A percentile compares a stretch with the other conserved stretches of the same genome.
phyloP scores from a whole-genome alignment of 2,797 vertebrate genomes.

The Sphenopsis melanotis region DNA sequence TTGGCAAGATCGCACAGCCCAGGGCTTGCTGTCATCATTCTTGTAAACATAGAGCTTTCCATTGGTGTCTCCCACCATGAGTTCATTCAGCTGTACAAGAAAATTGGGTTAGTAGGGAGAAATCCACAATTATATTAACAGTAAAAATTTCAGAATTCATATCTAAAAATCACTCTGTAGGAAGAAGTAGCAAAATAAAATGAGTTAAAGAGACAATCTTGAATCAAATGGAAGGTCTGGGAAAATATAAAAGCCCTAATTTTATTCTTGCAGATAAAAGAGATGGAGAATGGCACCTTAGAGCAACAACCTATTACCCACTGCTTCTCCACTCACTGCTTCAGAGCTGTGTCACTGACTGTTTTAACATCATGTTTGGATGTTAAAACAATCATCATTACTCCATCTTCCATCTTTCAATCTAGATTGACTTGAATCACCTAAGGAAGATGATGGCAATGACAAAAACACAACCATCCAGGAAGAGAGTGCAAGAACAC shows the following conservation, averaged over 20 bases:
- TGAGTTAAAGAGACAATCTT: background rate
- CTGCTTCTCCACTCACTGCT: background rate
- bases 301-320: background rate
- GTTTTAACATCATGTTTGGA: background rate
- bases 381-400: background rate
- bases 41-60: constrained; percentile 93
- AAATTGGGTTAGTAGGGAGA: background rate
- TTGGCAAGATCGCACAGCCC: constrained; percentile 85
- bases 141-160: background rate
- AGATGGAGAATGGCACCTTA: background rate
- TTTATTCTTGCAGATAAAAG: background rate
- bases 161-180: background rate
- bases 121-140: background rate
- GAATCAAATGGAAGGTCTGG: background rate
- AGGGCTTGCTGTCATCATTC: constrained; percentile 90
- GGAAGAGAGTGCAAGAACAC: background rate
- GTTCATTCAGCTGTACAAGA: constrained; percentile 86
- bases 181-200: background rate
- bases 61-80: constrained; percentile 92
- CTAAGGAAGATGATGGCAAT: background rate
- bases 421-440: background rate
- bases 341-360: background rate
- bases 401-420: background rate
- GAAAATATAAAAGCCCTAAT: background rate
- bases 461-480: background rate